These are phyloP conservation scores for Acomys russatus DNA, from an alignment of 2,797 vertebrate genomes.

Conservation along the genomic window DNA sequence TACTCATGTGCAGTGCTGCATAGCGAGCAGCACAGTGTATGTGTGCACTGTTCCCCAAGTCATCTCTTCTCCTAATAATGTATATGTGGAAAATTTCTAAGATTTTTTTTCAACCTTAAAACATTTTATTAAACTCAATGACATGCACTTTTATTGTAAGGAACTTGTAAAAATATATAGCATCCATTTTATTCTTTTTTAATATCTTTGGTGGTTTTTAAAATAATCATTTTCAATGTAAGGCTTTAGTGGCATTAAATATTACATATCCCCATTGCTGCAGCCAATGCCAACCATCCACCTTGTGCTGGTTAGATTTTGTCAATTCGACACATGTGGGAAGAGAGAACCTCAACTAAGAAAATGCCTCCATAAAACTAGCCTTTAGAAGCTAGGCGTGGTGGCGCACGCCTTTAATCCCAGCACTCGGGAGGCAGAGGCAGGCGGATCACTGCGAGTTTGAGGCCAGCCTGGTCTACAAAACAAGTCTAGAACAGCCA, in stretches of 20 bases:
- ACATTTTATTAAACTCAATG: neutral
- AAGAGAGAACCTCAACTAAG: neutral
- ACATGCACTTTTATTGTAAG: neutral
- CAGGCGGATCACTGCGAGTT: no score
- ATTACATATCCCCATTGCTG: neutral
- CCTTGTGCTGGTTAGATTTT: neutral
- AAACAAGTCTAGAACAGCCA: no score
- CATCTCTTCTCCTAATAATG: neutral
- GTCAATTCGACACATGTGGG: neutral
- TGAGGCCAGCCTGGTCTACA: no score
- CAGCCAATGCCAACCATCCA: neutral
- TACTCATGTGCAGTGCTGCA: no score
- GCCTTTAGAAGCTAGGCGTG: no score
- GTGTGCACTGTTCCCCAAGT: accelerated
- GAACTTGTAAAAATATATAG: neutral
- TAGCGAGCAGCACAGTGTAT: accelerated
- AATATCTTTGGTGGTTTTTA: neutral
- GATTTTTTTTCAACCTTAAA: conserved; percentile 26
- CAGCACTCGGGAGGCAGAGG: no score
- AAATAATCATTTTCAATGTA: neutral
- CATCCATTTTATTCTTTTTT: neutral
- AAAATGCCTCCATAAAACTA: neutral
- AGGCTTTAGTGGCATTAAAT: neutral
- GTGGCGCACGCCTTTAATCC: no score
- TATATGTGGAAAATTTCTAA: neutral